Percentiles rank a stretch among this genome's conserved stretches.
phyloP scores from a whole-genome alignment of 2,888 invertebrate genomes.

The Zaprionus lineosus region DNA sequence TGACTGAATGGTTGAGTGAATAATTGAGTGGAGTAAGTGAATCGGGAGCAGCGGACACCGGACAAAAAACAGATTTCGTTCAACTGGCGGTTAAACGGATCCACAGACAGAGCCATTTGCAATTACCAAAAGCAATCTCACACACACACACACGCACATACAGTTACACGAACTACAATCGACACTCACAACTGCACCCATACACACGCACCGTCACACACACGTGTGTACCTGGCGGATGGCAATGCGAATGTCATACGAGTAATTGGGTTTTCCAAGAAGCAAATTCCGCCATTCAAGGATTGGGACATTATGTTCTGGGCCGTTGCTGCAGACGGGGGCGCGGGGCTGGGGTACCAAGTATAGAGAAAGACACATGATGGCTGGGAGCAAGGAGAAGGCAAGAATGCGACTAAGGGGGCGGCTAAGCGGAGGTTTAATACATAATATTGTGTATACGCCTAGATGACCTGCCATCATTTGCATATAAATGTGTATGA shows the following conservation, averaged over 20 bases:
- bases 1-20: neutral
- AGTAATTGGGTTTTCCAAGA: slow-evolving; percentile 66
- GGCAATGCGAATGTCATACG: slow-evolving; percentile 62
- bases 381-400: neutral
- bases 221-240: slow-evolving; percentile 3
- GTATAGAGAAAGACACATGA: neutral
- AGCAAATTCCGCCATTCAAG: slow-evolving; percentile 24
- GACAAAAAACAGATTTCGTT: too few species aligned
- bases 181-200: too few species aligned
- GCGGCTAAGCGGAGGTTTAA: slow-evolving; percentile 8
- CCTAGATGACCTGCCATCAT: slow-evolving; percentile 10
- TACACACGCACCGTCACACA: neutral
- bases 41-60: too few species aligned
- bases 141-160: slow-evolving; percentile 1
- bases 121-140: slow-evolving; percentile 42
- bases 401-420: neutral
- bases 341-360: neutral
- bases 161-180: too few species aligned
- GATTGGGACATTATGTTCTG: slow-evolving; percentile 24
- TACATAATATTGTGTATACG: slow-evolving; percentile 37
- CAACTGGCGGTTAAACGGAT: slow-evolving; percentile 30
- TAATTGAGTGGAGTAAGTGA: neutral
- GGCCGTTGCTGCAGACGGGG: slow-evolving; percentile 12
- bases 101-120: slow-evolving; percentile 34
- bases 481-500: slow-evolving; percentile 34